Base-by-base conservation (phyloP, 1,140 invertebrate genomes). In the Scaptomyza hsui region DNA sequence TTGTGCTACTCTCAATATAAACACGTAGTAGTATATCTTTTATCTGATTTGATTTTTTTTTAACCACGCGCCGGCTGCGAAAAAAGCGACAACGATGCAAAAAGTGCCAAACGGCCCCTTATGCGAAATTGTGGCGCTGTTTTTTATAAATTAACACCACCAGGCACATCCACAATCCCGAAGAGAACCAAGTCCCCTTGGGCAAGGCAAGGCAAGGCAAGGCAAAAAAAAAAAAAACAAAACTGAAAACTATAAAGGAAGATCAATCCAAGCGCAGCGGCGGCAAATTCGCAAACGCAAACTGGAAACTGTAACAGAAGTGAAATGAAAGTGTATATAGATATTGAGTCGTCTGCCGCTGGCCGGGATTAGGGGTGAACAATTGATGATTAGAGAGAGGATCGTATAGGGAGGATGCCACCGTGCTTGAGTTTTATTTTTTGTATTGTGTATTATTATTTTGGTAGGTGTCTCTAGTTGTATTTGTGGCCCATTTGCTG, bases 41-140 rank as follows among this genome's bases (percentile, higher is more conserved):
- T 75, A 85, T 86, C 74, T 64, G 77, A 77, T 86, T 80, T 63
- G 53, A 60, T 59, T 71, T 51, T 29, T 61, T 73, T 59, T 52
- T n/a, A n/a, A 85, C 76, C 81, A 85, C 80, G 81, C 80, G 80
- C 61, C 76, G 37, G 47, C 42, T 55, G 68, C 32, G 62, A 88
- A 72, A 85, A 85, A 86, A 85, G 74, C 81, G 81, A 81, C 81
- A 86, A 86, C 81, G 69, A 45, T 69, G 82, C 81, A 75, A 64
- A 70, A 70, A 37, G 3, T 52, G 16, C 12, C 45, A 61, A 63
- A 39, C 21, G 57, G 26, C 26, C 32, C 32, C 24, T 32, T 7
- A 4, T 41, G 62, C 44, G 19, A 57, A 44, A 18, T 47, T 49
- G 39, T 52, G 65, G 44, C 64, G 45, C 74, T 81, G 78, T 86